Percentiles rank a stretch among this genome's conserved stretches.
Evolutionary conservation across 2,888 invertebrate species (phyloP).

Genomic region (Andrena haemorrhoa): DNA sequence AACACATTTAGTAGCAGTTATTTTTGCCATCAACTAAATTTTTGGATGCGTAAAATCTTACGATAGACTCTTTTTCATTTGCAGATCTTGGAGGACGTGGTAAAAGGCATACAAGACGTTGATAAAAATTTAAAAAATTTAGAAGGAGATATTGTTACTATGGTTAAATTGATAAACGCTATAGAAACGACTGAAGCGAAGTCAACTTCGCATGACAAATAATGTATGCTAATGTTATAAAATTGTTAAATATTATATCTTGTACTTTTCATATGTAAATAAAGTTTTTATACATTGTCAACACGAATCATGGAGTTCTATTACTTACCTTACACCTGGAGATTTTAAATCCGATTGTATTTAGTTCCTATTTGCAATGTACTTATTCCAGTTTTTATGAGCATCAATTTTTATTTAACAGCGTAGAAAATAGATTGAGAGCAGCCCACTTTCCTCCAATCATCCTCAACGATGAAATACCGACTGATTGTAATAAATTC

Average conservation of each 20-base stretch:
- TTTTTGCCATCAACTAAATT: neutral
- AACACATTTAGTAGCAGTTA: neutral
- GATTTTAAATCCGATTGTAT: neutral
- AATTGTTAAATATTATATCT: neutral
- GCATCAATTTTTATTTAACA: neutral
- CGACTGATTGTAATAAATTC: conserved; percentile 48
- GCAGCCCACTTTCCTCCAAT: conserved; percentile 12
- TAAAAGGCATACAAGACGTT: neutral
- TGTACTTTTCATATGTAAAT: conserved; percentile 23
- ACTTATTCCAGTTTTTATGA: neutral
- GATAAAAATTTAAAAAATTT: conserved; percentile 35
- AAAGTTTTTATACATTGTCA: conserved; percentile 17
- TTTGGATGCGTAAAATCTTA: neutral
- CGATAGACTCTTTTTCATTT: conserved; percentile 3
- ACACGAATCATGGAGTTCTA: neutral
- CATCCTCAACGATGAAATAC: conserved; percentile 36
- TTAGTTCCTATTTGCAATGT: neutral
- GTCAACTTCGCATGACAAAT: neutral
- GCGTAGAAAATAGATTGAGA: neutral
- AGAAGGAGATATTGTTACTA: conserved; percentile 6
- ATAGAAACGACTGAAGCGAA: conserved; percentile 17
- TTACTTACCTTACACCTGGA: neutral
- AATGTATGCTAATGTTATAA: neutral
- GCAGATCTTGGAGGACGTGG: conserved; percentile 40
- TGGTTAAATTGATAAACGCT: conserved; percentile 24